phyloP scores from a whole-genome alignment of 1,140 invertebrate genomes.

The Leucophenga varia region DNA sequence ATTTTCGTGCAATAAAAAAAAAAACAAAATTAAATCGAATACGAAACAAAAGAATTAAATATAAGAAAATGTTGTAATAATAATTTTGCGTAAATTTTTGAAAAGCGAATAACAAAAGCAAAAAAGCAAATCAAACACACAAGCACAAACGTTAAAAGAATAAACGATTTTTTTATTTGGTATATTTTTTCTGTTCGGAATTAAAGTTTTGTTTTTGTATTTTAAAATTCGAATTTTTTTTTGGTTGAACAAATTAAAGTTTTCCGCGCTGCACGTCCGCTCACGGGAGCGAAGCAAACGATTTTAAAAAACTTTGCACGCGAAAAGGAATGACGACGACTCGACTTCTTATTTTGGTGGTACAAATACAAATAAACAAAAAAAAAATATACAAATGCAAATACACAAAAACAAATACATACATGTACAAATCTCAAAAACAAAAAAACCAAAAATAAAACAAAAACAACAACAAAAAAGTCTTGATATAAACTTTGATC shows the following conservation, averaged over 20 bases:
- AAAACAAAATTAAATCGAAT: constrained; percentile 11
- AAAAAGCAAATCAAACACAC: too few species aligned
- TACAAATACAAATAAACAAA: too few species aligned
- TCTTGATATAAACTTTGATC: constrained; percentile 4
- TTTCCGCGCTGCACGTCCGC: constrained; percentile 53
- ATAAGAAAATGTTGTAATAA: constrained; percentile 12
- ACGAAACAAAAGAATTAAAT: constrained; percentile 1
- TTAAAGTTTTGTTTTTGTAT: constrained; percentile 8
- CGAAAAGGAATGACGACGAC: constrained; percentile 50
- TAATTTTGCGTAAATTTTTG: constrained; percentile 5
- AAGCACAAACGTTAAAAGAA: not conserved
- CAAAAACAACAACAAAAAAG: too few species aligned
- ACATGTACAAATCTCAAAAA: too few species aligned
- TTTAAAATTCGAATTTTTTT: constrained; percentile 7
- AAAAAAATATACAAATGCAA: constrained; percentile 51
- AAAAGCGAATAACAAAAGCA: too few species aligned
- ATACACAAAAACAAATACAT: too few species aligned
- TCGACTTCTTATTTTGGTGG: constrained; percentile 53
- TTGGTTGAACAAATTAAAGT: too few species aligned
- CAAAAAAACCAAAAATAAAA: too few species aligned
- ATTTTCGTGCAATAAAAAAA: constrained; percentile 28
- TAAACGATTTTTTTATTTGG: constrained; percentile 2
- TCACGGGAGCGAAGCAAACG: constrained; percentile 54
- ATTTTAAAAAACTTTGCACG: constrained; percentile 47
- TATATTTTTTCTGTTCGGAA: constrained; percentile 19